A percentile compares a stretch with the other conserved stretches of the same genome.
phyloP scores from a whole-genome alignment of 2,113 vertebrate genomes.

The Rhabdornis inornatus region DNA sequence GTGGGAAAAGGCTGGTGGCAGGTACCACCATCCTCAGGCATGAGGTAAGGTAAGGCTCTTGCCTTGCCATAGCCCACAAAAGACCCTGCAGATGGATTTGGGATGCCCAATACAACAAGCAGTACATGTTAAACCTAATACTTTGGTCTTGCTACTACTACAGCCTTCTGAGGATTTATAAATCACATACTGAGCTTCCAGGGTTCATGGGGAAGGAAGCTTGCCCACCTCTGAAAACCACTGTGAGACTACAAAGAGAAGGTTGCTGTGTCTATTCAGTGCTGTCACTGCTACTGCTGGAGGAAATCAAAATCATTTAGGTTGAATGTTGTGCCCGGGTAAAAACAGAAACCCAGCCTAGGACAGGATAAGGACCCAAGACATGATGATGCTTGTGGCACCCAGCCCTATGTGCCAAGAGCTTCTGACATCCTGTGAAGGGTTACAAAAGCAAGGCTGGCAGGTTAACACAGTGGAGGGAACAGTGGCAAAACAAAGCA shows the following conservation, averaged over 20 bases:
- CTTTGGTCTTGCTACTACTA: background rate
- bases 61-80: fast-evolving
- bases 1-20: background rate
- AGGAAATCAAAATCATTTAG: background rate
- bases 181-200: background rate
- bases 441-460: background rate
- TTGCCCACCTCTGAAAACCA: background rate
- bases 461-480: background rate
- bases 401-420: background rate
- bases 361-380: background rate
- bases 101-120: background rate
- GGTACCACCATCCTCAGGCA: background rate
- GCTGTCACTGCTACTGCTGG: background rate
- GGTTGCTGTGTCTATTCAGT: background rate
- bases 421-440: background rate
- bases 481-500: background rate
- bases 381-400: fast-evolving
- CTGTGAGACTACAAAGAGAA: fast-evolving
- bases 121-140: background rate
- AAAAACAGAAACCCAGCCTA: background rate
- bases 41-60: background rate
- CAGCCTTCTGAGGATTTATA: background rate
- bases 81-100: background rate
- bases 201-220: background rate
- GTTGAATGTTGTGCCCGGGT: background rate